phyloP scores from a whole-genome alignment of 2,888 invertebrate genomes.

The Acanthosoma haemorrhoidale region DNA sequence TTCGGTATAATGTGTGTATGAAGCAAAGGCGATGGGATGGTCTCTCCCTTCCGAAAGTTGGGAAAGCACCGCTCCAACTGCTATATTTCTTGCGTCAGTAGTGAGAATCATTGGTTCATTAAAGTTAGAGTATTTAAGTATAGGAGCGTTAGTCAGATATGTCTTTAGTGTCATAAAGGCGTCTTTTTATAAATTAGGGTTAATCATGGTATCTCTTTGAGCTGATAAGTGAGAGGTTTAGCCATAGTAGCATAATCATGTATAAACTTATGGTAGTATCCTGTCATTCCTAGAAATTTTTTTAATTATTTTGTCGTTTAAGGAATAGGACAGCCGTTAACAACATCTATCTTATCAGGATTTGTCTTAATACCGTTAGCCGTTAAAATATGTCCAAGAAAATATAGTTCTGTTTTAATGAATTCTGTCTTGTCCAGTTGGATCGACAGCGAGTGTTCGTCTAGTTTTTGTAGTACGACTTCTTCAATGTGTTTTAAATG shows the following conservation, averaged over 20 bases:
- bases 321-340: too few relatives aligned
- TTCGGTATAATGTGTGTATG: slow-evolving; percentile 42
- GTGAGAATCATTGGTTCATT: slow-evolving; percentile 28
- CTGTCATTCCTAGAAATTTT: slow-evolving; percentile 42
- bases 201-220: slow-evolving; percentile 35
- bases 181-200: background rate
- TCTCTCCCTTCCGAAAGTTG: slow-evolving; percentile 42
- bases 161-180: background rate
- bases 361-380: too few relatives aligned
- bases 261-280: slow-evolving; percentile 43
- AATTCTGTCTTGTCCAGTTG: too few relatives aligned
- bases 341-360: too few relatives aligned
- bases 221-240: slow-evolving; percentile 36
- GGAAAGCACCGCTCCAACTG: slow-evolving; percentile 43
- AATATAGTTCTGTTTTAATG: too few relatives aligned
- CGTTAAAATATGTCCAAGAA: too few relatives aligned
- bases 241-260: background rate
- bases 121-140: slow-evolving; percentile 34
- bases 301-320: too few relatives aligned
- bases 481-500: too few relatives aligned
- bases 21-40: slow-evolving; percentile 44
- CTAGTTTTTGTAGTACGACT: too few relatives aligned
- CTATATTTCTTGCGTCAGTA: slow-evolving; percentile 43
- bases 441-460: too few relatives aligned
- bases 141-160: slow-evolving; percentile 12